Conservation (phyloP, 2,113 vertebrate species). For the Myrmecophaga tridactyla region DNA sequence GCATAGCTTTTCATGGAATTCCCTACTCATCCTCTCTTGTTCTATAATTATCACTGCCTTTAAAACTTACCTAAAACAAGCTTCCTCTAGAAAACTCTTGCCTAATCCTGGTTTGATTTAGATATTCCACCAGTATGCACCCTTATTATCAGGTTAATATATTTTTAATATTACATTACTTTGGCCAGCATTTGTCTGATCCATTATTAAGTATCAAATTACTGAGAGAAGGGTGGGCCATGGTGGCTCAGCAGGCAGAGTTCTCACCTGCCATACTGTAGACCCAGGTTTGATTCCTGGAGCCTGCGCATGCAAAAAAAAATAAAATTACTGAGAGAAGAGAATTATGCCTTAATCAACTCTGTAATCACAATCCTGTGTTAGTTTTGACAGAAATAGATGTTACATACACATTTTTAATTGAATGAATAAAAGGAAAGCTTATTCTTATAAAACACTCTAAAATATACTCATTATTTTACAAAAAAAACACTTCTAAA, state of each 20-base stretch:
- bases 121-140: neutral
- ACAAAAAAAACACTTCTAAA: neutral
- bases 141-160: neutral
- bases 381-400: neutral
- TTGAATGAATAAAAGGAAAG: neutral
- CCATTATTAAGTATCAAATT: neutral
- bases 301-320: no score
- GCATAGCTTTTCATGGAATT: neutral
- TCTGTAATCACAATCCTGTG: neutral
- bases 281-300: no score
- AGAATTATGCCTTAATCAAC: neutral
- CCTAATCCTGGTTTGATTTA: neutral
- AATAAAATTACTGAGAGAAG: neutral
- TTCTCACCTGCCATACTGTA: no score
- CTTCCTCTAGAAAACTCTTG: neutral
- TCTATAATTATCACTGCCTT: neutral
- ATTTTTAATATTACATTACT: neutral
- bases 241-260: no score
- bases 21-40: neutral
- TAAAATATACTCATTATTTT: neutral
- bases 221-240: neutral
- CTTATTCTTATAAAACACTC: neutral
- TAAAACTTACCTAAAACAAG: neutral
- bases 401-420: neutral
- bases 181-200: neutral